Base-by-base conservation (phyloP, 2,888 invertebrate species). In the Aporophyla lueneburgensis region DNA sequence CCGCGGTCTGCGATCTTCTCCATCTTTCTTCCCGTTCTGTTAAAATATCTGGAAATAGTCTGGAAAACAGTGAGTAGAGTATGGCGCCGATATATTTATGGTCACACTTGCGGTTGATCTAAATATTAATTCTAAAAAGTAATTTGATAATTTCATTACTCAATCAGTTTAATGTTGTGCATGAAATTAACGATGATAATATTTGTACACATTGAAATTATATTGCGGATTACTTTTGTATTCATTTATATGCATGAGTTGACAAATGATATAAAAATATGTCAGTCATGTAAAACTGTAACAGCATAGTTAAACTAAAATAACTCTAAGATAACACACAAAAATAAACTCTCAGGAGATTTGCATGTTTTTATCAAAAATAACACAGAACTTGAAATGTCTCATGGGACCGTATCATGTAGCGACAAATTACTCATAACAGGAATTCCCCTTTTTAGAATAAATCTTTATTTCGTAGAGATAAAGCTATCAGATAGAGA, bases 361-460 rank as follows among this genome's bases (percentile, higher is more conserved):
- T 6, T 4, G 19, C 7, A 21, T 49, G 16, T 61, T 63, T n/a
- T 53, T 53, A 71, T 71, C n/a, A 51, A 58, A 77, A 53, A 54
- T 33, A 61, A 78, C 75, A 59, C 54, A 58, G 40, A 70, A 70
- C 40, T 43, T 49, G 14, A 40, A 61, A 73, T 58, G 58, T 51
- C 78, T 62, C 78, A 56, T 51, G 74, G 78, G 65, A 62, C 59
- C 54, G 27, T 27, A 58, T 62, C n/a, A 71, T 56, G 46, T 63
- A 33, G 59, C 21, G 7, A 77, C 43, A 58, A 53, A 78, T 68
- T 27, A 63, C 70, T 56, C 70, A 67, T 56, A 65, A 51, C 21
- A 54, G 43, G 54, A 76, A 70, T 66, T 66, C 65, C 59, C 49
- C 14, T 69, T 65, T 69, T 61, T 51, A 33, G 51, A 59, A 65